Conservation (phyloP, 2,888 invertebrate species). For the Aphodius granarius region DNA sequence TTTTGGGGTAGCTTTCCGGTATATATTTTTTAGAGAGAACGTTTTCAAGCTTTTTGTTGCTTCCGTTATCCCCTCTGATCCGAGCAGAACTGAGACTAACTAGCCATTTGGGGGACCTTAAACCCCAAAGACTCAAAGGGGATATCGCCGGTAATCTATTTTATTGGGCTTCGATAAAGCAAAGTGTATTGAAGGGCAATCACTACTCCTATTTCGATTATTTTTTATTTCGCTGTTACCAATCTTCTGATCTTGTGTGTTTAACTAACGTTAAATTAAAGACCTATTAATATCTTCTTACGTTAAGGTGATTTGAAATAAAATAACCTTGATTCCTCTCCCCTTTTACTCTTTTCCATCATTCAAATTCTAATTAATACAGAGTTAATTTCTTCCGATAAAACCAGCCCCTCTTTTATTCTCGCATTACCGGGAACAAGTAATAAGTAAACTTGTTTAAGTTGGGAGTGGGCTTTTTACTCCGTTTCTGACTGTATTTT, state of each 20-base stretch:
- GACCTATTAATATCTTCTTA: no score
- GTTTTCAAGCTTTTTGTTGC: neutral
- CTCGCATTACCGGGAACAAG: conserved; percentile 46
- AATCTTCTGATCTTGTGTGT: no score
- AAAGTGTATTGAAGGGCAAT: neutral
- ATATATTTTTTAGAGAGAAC: neutral
- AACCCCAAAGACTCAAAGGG: neutral
- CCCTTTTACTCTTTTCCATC: conserved; percentile 1
- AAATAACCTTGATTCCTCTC: no score
- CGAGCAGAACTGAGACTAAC: neutral
- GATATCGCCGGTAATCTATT: neutral
- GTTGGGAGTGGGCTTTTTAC: conserved; percentile 49
- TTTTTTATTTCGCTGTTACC: neutral
- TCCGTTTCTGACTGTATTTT: conserved; percentile 50
- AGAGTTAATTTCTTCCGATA: neutral
- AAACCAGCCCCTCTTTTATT: conserved; percentile 16
- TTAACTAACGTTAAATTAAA: no score
- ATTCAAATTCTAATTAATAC: neutral
- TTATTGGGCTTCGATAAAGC: neutral
- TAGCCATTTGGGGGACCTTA: neutral
- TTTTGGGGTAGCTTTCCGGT: neutral
- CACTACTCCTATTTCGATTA: neutral
- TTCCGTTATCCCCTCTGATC: neutral
- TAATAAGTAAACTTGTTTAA: conserved; percentile 52
- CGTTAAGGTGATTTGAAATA: neutral